A percentile compares a stretch with the other conserved stretches of the same genome.
These are phyloP conservation scores for Eumacrocentrus americanus DNA, from an alignment of 2,888 invertebrate genomes.

Conservation along the genomic window DNA sequence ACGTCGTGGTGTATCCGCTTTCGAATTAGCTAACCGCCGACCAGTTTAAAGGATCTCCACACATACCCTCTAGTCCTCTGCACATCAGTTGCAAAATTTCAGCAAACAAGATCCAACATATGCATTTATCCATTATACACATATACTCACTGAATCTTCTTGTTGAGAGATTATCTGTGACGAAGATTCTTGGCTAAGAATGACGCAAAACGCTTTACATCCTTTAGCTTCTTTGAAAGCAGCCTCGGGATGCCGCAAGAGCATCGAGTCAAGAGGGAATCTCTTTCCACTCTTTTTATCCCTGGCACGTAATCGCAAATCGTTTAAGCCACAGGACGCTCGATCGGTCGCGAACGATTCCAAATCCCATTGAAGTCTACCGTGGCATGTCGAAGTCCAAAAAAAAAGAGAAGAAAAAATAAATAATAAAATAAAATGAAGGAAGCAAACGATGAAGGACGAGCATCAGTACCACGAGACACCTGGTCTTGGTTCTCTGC, in stretches of 20 bases:
- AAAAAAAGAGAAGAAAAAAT: not conserved
- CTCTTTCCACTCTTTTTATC: conserved; percentile 33
- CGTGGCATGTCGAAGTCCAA: not conserved
- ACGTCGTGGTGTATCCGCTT: conserved; percentile 45
- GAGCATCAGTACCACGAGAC: conserved; percentile 34
- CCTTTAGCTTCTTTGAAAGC: not conserved
- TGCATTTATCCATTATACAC: no score
- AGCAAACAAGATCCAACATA: no score
- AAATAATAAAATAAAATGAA: not conserved
- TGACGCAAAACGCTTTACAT: conserved; percentile 1
- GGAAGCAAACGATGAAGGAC: not conserved
- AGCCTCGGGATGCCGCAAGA: conserved; percentile 13
- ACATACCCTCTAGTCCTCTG: no score
- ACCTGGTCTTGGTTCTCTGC: conserved; percentile 54
- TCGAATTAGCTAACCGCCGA: conserved; percentile 36
- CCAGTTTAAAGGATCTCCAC: not conserved
- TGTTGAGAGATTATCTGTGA: no score
- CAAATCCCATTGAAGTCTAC: conserved; percentile 26
- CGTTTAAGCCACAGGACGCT: conserved; percentile 42
- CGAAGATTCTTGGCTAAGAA: no score
- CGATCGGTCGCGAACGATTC: conserved; percentile 20
- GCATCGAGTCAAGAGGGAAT: conserved; percentile 23
- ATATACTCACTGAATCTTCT: no score
- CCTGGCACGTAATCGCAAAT: conserved; percentile 43
- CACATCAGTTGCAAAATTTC: not conserved